Evolutionary conservation across 1,140 invertebrate genomes (phyloP), one percentile per base, ranked within the genome.

Genomic region (Galleria mellonella): DNA sequence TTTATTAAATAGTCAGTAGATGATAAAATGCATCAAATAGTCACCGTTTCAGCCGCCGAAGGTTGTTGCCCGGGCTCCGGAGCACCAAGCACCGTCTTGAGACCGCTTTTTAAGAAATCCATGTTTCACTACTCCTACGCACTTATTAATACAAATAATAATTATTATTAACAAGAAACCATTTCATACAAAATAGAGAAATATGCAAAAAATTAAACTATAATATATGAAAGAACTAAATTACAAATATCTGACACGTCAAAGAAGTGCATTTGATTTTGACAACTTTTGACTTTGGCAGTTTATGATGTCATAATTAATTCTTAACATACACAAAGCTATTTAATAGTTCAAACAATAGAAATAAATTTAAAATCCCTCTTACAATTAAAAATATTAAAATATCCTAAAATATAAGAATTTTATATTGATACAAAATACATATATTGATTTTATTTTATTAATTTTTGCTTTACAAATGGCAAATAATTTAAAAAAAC

Each of bases 31-130:
- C 9, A 17, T 12, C 15, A 50, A 41, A 55, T 52, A 47, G 71
- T 86, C 89, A 97, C 96, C 53, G 94, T 97, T 88, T 98, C 96
- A 43, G 94, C 94, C 29, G 90, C 91, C 32, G 93, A 91, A 28
- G 93, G 92, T 65, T 92, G 90, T 54, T 89, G 90, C 45, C 89
- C 93, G 32, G 92, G 89, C 57, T 93, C 91, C 10, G 91, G 91
- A 36, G 92, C 82, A n/a, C 95, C 95, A 23, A 98, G 87, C 51
- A 97, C 94, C n/a, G 94, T 94, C 83, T 96, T 96, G 33, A 96
- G 86, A 46, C 94, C 91, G 77, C 93, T 95, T 87, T 93, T 94
- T 47, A 97, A 90, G 77, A 93, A 96, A 78, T 96, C 94, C 94
- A 96, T 96, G 51, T 61, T 68, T 30, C 30, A 38, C 9, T 2